Evolutionary conservation across 1,140 invertebrate species (phyloP).

Genomic region (Goniozus legneri): DNA sequence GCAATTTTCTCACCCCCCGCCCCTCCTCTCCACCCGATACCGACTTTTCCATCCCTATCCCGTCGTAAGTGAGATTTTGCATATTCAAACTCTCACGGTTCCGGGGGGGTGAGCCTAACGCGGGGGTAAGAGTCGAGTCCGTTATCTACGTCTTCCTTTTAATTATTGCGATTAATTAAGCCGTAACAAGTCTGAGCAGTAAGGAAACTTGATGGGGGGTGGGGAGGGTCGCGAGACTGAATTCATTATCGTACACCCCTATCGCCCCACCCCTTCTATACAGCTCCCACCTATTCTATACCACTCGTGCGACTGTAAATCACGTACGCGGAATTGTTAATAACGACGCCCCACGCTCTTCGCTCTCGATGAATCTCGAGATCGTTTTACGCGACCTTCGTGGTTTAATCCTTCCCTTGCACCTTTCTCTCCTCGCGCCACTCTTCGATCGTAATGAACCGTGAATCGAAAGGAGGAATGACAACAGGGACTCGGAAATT

Average conservation of each 20-base stretch:
- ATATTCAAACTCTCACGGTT: conserved; percentile 32
- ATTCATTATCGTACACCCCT: background rate
- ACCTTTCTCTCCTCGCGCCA: background rate
- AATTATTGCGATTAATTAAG: conserved; percentile 52
- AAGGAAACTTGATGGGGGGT: conserved; percentile 17
- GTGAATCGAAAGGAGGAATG: too few species aligned
- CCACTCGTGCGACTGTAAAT: conserved; percentile 13
- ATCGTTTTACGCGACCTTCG: too few species aligned
- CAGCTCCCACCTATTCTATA: background rate
- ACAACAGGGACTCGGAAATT: too few species aligned
- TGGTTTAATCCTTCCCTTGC: background rate
- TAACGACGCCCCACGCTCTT: conserved; percentile 8
- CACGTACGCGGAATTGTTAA: conserved; percentile 21
- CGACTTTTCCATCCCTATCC: conserved; percentile 11
- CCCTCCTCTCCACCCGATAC: background rate
- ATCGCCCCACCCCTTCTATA: background rate
- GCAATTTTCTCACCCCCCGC: background rate
- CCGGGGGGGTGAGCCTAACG: conserved; percentile 21
- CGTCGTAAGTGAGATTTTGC: conserved; percentile 28
- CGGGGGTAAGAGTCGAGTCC: background rate
- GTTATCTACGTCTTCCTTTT: conserved; percentile 35
- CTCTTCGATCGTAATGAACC: background rate
- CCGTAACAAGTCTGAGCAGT: conserved; percentile 34
- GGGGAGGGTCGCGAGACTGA: background rate
- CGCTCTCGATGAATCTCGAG: too few species aligned